These are phyloP conservation scores for Chromobotia macracanthus DNA, from an alignment of 2,797 vertebrate species.

Conservation along the genomic window DNA sequence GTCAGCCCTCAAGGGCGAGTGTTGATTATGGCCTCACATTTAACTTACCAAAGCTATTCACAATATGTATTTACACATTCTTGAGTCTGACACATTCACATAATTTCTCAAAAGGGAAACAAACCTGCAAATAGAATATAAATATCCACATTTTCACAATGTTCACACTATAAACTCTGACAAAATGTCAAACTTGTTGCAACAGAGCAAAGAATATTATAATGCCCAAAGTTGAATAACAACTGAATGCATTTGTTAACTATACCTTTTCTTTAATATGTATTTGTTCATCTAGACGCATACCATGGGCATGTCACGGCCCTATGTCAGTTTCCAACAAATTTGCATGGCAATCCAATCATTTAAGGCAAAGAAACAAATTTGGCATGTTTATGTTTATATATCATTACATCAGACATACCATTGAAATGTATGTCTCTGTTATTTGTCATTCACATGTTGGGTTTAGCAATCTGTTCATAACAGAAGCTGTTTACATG, in stretches of 20 bases:
- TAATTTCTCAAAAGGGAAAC: constrained; percentile 18
- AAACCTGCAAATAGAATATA: constrained; percentile 43
- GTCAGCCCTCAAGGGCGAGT: constrained; percentile 21
- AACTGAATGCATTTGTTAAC: constrained; percentile 13
- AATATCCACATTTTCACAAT: constrained; percentile 43
- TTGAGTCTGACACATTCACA: constrained; percentile 60
- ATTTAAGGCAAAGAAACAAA: constrained; percentile 50
- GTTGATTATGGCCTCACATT: constrained; percentile 14
- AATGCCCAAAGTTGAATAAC: background rate
- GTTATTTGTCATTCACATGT: constrained; percentile 39
- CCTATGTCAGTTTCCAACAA: constrained; percentile 17
- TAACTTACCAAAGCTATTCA: constrained; percentile 51
- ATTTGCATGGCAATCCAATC: constrained; percentile 4
- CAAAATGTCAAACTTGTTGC: constrained; percentile 1
- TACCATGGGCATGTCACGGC: too few species aligned
- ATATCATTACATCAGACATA: constrained; percentile 16
- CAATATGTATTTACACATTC: constrained; percentile 57
- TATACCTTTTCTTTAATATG: constrained; percentile 7
- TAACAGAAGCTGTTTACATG: constrained; percentile 17
- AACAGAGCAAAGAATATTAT: background rate
- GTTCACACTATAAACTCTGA: constrained; percentile 35
- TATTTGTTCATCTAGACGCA: background rate
- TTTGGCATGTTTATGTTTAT: constrained; percentile 28
- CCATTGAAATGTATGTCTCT: constrained; percentile 13
- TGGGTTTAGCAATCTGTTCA: constrained; percentile 36